These are phyloP conservation scores for Drosophila albomicans DNA, from an alignment of 1,140 invertebrate species.

Conservation along the genomic window DNA sequence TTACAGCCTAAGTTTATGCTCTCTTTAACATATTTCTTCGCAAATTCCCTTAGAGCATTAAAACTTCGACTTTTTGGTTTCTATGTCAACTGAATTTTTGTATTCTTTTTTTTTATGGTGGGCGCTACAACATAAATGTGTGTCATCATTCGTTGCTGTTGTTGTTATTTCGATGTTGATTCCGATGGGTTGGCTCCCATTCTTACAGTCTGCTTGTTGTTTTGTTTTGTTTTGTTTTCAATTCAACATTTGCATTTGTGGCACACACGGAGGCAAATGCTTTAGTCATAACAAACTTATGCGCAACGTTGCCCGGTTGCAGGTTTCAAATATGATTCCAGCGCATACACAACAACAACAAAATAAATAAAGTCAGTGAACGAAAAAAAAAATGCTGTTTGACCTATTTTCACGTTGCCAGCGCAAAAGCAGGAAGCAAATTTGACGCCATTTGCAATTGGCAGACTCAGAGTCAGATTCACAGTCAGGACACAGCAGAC, in stretches of 20 bases:
- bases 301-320: constrained; percentile 48
- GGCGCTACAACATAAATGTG: constrained; percentile 27
- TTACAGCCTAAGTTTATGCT: no score
- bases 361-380: not conserved
- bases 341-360: not conserved
- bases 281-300: constrained; percentile 47
- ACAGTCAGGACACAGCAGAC: not conserved
- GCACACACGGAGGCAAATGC: constrained; percentile 25
- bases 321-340: constrained; percentile 36
- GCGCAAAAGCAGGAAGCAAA: constrained; percentile 19
- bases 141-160: constrained; percentile 40
- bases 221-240: not conserved
- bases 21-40: no score
- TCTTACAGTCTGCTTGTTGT: constrained; percentile 1
- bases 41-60: not conserved
- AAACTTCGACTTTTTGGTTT: not conserved
- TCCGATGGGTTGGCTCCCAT: constrained; percentile 27
- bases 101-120: not conserved
- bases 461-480: not conserved
- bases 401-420: constrained; percentile 36
- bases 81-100: not conserved
- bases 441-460: constrained; percentile 32
- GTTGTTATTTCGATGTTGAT: constrained; percentile 29
- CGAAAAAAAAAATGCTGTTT: constrained; percentile 14
- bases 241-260: constrained; percentile 45